Evolutionary conservation across 2,113 vertebrate species (phyloP), one percentile per base, ranked within the genome.

Genomic region (Pseudorectes ferrugineus): DNA sequence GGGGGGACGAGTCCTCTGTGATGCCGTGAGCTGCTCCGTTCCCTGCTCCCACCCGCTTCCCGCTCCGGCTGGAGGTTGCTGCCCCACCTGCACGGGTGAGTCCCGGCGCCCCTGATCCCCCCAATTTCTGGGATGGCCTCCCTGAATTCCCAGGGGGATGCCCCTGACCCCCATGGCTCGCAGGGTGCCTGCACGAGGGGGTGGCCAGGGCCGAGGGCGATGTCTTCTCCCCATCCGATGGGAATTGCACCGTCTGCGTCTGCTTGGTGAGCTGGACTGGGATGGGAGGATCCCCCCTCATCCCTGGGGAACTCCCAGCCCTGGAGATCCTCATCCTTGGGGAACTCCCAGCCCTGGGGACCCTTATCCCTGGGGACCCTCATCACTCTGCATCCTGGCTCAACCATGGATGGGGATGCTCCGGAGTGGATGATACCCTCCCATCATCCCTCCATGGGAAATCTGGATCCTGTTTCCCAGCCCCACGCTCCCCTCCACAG

Each of bases 171-270:
- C 0, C 12, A 14, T 26, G 58, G 51, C 49, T 84, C 35, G 2
- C 93, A 98, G 98, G 98, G 48, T 98, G 98, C 91, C 96, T 98
- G 72, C 96, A 98, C 8, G 89, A 98, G 4, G 98, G 97, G 7
- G 79, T 97, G 14, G 13, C 97, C 71, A 92, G 97, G 38, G 91
- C 93, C 0, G 97, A 98, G n/a, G 98, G 98, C 1, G 98, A 98
- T 0, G 97, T 98, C 54, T 98, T 98, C 86, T 97, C 98, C 14
- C 96, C 83, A 7, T 95, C 96, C 1, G 48, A 88, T 0, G 97
- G 98, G 75, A 98, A 98, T 54, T 98, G 98, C 95, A 98, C 98
- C 0, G 3, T 98, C 66, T 98, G 98, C 5, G 79, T 98, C 91
- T 98, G 98, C 59, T 92, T 98, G 97, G 98, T 98, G 93, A 98